Percentiles rank a stretch among this genome's conserved stretches.
These are phyloP conservation scores for Mesitornis unicolor DNA, from an alignment of 2,113 vertebrate species.

Conservation along the genomic window DNA sequence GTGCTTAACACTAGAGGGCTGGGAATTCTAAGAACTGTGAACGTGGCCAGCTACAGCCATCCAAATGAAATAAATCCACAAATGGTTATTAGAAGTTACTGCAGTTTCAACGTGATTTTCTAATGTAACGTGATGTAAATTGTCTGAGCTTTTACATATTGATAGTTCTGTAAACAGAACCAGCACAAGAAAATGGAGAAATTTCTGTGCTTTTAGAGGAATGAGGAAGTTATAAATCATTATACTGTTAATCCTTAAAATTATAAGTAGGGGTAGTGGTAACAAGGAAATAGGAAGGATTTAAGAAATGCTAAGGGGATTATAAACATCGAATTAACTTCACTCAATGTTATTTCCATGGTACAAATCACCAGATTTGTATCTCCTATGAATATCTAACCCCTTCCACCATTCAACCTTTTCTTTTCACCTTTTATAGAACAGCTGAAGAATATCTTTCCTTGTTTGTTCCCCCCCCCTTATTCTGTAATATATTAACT, in stretches of 20 bases:
- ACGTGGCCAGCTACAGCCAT: not conserved
- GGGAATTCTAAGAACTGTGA: not conserved
- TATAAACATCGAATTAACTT: not conserved
- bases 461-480: not conserved
- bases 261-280: not conserved
- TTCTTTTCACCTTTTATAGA: not conserved
- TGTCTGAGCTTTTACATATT: not conserved
- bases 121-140: not conserved
- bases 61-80: not conserved
- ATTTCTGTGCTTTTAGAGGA: not conserved
- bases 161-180: not conserved
- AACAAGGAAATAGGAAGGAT: not conserved
- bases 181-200: not conserved
- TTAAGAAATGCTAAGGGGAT: not conserved
- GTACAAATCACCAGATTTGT: too few relatives aligned
- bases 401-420: not conserved
- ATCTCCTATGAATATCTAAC: not conserved
- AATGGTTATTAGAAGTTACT: not conserved
- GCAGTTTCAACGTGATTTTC: not conserved
- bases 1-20: not conserved
- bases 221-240: not conserved
- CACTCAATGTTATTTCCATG: not conserved
- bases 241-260: not conserved
- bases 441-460: not conserved
- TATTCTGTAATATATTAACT: not conserved